Evolutionary conservation across 2,888 invertebrate genomes (phyloP), one percentile per base, ranked within the genome.

Genomic region (Nomada fabriciana): DNA sequence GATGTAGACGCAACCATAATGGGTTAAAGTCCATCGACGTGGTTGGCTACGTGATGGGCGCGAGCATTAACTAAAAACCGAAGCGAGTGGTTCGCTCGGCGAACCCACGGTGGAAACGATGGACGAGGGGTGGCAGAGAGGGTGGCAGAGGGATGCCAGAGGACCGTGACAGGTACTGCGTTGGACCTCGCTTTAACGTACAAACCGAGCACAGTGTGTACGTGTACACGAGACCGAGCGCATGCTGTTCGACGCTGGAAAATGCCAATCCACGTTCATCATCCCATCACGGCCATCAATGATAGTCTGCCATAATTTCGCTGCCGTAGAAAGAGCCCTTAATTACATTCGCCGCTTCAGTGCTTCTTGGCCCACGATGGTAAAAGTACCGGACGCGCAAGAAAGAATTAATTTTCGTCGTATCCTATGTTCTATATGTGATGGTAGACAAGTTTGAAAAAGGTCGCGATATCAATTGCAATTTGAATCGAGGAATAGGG

Each of bases 31-130:
- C 86, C 83, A 86, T 88, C 88, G 88, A 74, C 83, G 88, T 80
- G 88, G 85, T 85, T 68, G 83, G 85, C 78, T 80, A 75, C 85
- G 87, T 84, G 88, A 89, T 82, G 86, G 84, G 88, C 80, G 82
- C 87, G 88, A 89, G 90, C 90, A 92, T 92, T 92, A 91, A 91
- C 92, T 92, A 91, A 92, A 92, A 92, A 90, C 90, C 90, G 90
- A 91, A 89, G 86, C 89, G 90, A 87, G 83, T 89, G 89, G 87
- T 88, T 83, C 86, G 89, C 86, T 80, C 80, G 85, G 81, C 85
- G 87, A 83, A 87, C 84, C 84, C 87, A 82, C 85, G 80, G 80
- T 81, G 84, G 67, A 67, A 86, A 84, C 71, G 82, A 81, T 36
- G 76, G 63, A 25, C 73, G 15, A 76, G 75, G 72, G 79, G 65